phyloP scores from a whole-genome alignment of 2,888 invertebrate species.

The Phyto melanocephala region DNA sequence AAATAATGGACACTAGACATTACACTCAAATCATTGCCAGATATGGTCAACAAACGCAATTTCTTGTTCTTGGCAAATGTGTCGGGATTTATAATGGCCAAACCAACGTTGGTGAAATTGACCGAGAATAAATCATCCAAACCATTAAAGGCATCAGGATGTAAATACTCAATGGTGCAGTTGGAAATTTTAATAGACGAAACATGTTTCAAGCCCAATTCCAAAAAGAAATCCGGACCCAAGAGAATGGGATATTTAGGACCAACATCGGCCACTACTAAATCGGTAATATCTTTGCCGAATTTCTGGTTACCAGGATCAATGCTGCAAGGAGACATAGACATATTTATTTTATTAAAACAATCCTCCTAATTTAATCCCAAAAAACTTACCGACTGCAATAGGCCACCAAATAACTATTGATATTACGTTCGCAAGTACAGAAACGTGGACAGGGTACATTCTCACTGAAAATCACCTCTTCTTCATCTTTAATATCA shows the following conservation, averaged over 20 bases:
- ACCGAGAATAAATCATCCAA: conserved; percentile 84
- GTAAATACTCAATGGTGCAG: conserved; percentile 84
- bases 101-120: conserved; percentile 84
- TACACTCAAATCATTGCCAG: conserved; percentile 82
- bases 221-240: conserved; percentile 82
- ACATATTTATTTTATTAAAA: not conserved
- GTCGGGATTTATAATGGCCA: conserved; percentile 84
- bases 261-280: conserved; percentile 84
- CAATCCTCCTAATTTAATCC: not conserved
- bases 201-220: conserved; percentile 83
- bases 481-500: conserved; percentile 73
- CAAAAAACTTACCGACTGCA: conserved; percentile 81
- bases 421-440: conserved; percentile 81
- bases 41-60: conserved; percentile 83
- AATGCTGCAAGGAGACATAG: conserved; percentile 76
- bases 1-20: conserved; percentile 76
- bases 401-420: conserved; percentile 82
- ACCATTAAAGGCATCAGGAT: conserved; percentile 85
- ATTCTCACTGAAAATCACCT: conserved; percentile 75
- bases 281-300: conserved; percentile 83
- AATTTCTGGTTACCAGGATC: conserved; percentile 84
- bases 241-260: conserved; percentile 82
- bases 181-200: conserved; percentile 85
- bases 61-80: conserved; percentile 85
- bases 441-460: conserved; percentile 83